phyloP scores from a whole-genome alignment of 2,113 vertebrate species.

The Orthonyx spaldingii region DNA sequence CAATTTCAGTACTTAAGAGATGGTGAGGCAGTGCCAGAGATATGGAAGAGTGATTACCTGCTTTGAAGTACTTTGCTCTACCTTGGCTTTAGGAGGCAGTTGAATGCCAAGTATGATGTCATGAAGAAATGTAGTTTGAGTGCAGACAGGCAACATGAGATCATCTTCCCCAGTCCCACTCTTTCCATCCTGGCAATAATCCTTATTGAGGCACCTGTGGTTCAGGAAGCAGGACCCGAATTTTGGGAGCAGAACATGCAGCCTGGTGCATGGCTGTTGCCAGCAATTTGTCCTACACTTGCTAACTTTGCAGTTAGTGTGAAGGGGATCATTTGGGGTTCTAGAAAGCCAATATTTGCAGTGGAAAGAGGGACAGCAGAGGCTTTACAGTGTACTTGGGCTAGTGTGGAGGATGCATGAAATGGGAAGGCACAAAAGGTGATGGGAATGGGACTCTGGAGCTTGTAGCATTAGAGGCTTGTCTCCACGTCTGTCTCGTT shows the following conservation, averaged over 20 bases:
- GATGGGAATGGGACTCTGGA: not conserved
- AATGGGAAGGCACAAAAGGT: not conserved
- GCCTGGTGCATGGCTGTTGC: not conserved
- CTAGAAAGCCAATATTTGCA: not conserved
- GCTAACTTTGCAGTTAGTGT: not conserved
- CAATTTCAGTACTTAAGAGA: not conserved
- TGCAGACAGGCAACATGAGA: not conserved
- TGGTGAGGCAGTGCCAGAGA: not conserved
- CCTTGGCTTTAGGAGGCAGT: not conserved
- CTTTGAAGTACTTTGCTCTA: not conserved
- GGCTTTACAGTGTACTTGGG: not conserved
- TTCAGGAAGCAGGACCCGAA: not conserved
- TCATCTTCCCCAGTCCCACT: not conserved
- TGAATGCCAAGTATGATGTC: constrained; percentile 15
- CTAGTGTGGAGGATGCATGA: not conserved
- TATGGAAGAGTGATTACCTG: not conserved
- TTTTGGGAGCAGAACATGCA: not conserved
- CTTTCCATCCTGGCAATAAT: not conserved
- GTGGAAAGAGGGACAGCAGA: not conserved
- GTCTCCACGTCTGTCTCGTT: not conserved
- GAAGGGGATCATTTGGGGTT: not conserved
- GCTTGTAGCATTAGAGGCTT: fast-evolving
- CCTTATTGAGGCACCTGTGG: not conserved
- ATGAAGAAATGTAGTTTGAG: not conserved
- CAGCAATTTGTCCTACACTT: not conserved